phyloP scores from a whole-genome alignment of 2,113 vertebrate species.

The Colius striatus region DNA sequence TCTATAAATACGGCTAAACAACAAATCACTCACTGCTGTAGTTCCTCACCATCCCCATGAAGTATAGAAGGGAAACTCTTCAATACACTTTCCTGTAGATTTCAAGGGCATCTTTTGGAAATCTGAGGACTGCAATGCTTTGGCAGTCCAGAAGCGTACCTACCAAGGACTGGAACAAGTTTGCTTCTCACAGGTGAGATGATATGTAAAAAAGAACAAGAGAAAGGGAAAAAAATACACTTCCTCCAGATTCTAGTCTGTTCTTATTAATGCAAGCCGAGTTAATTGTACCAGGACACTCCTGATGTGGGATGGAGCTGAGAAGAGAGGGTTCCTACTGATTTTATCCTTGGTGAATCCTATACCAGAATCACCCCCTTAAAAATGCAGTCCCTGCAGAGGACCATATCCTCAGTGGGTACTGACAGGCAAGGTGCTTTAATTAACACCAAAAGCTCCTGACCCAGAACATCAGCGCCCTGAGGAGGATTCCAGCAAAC shows the following conservation, averaged over 20 bases:
- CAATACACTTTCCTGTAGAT: background rate
- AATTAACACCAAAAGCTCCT: slow-evolving; percentile 31
- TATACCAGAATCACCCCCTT: background rate
- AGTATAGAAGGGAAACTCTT: background rate
- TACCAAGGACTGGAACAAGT: background rate
- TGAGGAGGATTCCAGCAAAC: slow-evolving; percentile 57
- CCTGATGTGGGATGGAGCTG: background rate
- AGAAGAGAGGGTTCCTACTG: background rate
- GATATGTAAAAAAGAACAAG: background rate
- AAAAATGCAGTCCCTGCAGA: fast-evolving
- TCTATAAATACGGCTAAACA: background rate
- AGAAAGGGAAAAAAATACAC: no score
- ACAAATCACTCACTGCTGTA: background rate
- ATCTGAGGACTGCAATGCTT: background rate
- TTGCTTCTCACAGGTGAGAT: background rate
- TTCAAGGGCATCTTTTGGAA: background rate
- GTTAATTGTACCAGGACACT: background rate
- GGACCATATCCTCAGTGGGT: background rate
- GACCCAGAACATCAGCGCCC: slow-evolving; percentile 49
- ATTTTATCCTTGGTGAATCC: background rate
- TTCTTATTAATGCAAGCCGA: background rate
- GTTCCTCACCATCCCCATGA: background rate
- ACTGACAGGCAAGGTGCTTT: background rate
- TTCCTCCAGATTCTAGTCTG: background rate
- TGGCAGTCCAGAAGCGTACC: background rate